Conservation (phyloP, 2,888 invertebrate genomes). For the Protophormia terraenovae region DNA sequence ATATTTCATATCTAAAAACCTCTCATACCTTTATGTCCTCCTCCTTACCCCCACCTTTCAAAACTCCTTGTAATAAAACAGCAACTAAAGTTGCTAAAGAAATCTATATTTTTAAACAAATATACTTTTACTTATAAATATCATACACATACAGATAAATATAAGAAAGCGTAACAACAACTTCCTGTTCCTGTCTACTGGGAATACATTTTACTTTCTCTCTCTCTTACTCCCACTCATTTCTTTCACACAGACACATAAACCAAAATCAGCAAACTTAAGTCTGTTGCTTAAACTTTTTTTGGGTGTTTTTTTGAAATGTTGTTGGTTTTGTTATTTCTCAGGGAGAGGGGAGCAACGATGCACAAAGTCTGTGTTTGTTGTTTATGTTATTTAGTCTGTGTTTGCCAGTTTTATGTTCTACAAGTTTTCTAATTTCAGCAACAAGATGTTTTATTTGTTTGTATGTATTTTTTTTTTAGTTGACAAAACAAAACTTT, state of each 20-base stretch:
- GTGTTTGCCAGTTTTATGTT: conserved; percentile 54
- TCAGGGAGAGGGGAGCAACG: no score
- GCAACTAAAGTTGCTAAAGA: conserved; percentile 12
- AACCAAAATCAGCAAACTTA: not conserved
- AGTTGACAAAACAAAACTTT: conserved; percentile 54
- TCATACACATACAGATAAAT: conserved; percentile 3
- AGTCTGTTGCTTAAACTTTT: conserved; percentile 50
- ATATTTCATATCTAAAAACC: conserved; percentile 63
- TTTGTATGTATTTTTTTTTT: conserved; percentile 1
- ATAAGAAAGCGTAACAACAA: conserved; percentile 68
- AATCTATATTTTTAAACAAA: conserved; percentile 26
- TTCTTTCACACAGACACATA: not conserved
- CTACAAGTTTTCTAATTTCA: conserved; percentile 68
- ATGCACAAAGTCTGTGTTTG: conserved; percentile 64
- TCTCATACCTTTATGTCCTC: not conserved
- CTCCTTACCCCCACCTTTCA: not conserved
- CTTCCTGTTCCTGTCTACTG: conserved; percentile 79
- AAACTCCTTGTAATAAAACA: not conserved
- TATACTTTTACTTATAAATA: conserved; percentile 1
- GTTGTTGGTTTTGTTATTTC: not conserved
- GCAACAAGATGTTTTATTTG: conserved; percentile 57
- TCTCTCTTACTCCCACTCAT: not conserved
- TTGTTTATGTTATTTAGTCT: conserved; percentile 69
- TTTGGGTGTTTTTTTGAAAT: conserved; percentile 17
- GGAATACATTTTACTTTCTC: conserved; percentile 71